Evolutionary conservation across 37 sponge, comb jelly and placozoan species (phyloP), one percentile per base, ranked within the genome.

Genomic region (Diacarnus erythraeanus): DNA sequence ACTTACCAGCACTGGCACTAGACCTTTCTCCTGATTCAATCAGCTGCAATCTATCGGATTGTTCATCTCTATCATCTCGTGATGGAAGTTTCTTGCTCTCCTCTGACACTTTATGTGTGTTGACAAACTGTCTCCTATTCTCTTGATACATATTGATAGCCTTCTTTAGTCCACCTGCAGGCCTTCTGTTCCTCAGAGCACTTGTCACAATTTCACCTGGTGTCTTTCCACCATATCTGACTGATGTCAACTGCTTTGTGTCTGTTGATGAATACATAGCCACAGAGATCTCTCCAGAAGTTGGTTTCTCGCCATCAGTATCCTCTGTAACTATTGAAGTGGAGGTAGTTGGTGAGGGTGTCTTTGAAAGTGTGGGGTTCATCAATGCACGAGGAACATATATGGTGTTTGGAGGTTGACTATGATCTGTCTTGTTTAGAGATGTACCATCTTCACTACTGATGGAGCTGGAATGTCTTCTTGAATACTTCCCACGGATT

Each of bases 111-210:
- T n/a, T 23, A 39, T 60, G 20, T 5, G 8, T 10, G 40, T 6
- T 66, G 5, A 37, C 8, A 23, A 26, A 42, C 59, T 74, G 56
- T 72, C 51, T 71, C 47, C 64, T 57, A 61, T 56, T 88, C 72
- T 88, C 83, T 65, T 88, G 83, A 77, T 88, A 88, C 47, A 75
- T 21, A 23, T 22, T 82, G 47, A 88, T 54, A 21, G 78, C 74
- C 63, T 65, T 57, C 66, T 64, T 81, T 1, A 88, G 64, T 2
- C 88, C 88, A 21, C 88, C 83, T 1, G 63, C 17, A 18, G 61
- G 40, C 47, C 18, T 73, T n/a, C 71, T 42, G 33, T 68, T 79
- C 29, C 38, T 26, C 36, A 79, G 26, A 2, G 57, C 69, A 47
- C 69, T 17, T 23, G 79, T 54, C 9, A 79, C 79, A 34, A 79